Conservation (phyloP, 2,797 vertebrate genomes). For the Enteromius radiatus region DNA sequence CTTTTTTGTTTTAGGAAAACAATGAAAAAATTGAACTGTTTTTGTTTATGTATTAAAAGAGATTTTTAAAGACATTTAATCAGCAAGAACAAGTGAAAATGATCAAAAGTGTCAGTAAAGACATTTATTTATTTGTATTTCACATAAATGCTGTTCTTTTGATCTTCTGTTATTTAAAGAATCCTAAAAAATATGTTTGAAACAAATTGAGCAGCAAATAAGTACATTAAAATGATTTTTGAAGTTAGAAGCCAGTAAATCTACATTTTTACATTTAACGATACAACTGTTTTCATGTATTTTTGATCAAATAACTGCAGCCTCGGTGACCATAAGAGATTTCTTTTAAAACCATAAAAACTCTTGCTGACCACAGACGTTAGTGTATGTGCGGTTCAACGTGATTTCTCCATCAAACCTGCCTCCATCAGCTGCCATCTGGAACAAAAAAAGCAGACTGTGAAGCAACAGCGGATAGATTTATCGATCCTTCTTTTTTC, state of each 20-base stretch:
- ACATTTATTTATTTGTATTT: background rate
- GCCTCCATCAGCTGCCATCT: slow-evolving; percentile 66
- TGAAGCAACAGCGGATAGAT: slow-evolving; percentile 58
- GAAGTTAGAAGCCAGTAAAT: background rate
- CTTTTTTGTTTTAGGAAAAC: background rate
- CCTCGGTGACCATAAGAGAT: background rate
- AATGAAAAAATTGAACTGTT: background rate
- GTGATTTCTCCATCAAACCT: slow-evolving; percentile 15
- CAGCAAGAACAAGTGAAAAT: background rate
- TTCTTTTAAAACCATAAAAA: background rate
- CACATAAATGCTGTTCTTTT: background rate
- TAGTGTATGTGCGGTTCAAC: background rate
- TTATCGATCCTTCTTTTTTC: slow-evolving; percentile 71
- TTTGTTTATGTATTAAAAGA: background rate
- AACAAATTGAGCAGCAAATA: background rate
- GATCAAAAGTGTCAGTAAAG: background rate
- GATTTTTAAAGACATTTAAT: background rate
- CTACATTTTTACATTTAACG: background rate
- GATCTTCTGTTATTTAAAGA: background rate
- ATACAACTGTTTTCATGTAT: too few species aligned
- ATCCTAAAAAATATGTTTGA: background rate
- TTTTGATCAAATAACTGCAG: background rate
- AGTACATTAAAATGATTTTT: background rate
- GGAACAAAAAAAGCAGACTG: slow-evolving; percentile 57
- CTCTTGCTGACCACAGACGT: background rate